Base-by-base conservation (phyloP, 2,797 vertebrate species). In the Odontamblyopus lacepedii region DNA sequence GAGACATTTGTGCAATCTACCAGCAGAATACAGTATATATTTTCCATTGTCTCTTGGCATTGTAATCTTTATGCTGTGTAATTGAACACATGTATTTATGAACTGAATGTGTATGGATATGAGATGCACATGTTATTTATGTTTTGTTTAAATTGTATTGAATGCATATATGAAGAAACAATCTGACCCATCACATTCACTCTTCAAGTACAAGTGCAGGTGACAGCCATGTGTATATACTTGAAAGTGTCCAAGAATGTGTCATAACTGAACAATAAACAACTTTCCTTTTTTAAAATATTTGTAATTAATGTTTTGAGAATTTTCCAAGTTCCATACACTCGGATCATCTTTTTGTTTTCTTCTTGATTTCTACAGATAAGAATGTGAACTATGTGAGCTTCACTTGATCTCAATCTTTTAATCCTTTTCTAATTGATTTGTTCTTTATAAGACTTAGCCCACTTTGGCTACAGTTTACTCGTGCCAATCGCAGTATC, bases 351-450 rank as follows among this genome's bases (percentile, higher is more conserved):
- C 73, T 29, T 84, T 90, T 70, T 73, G 69, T 79, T 85, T 85
- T 73, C 79, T 59, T 60, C 72, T 38, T 26, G 55, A 78, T 71
- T 72, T 73, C 59, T 9, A n/a, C 27, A 32, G 64, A 53, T 29
- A 66, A 66, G 44, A 66, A 66, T 19, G 76, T 69, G 75, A 67
- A 67, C 48, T 76, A 78, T 69, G 76, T 80, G 67, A 77, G 71
- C 15, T 51, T 38, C 29, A 38, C 29, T 1, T 50, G 71, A 59
- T 81, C 81, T 73, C 67, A 72, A 50, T 30, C 73, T 74, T 69
- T 78, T 91, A 92, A 92, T 92, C 90, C 88, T 63, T 88, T 91
- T 91, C 80, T 92, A 90, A 92, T 92, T 89, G 83, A 83, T 80
- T 88, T 83, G 67, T 83, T 76, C 71, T 78, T 81, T 35, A 83